These are phyloP conservation scores for Synergus laeviventris DNA, from an alignment of 2,888 invertebrate species.

Conservation along the genomic window DNA sequence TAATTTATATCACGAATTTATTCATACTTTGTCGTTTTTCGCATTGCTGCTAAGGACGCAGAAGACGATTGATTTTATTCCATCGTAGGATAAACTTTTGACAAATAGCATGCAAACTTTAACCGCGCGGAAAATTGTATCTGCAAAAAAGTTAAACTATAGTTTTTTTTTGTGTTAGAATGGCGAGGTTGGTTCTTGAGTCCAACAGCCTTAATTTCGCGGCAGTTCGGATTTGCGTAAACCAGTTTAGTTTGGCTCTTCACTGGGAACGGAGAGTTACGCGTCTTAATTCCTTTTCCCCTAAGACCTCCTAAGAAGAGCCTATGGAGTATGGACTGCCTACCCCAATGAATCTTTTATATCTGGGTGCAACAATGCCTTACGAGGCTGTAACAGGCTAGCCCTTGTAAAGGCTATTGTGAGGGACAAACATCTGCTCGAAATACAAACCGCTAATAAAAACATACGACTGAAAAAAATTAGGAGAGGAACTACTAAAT, in stretches of 20 bases:
- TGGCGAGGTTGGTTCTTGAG: too few relatives aligned
- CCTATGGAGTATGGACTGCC: constrained; percentile 46
- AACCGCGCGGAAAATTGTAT: too few relatives aligned
- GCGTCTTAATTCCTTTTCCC: constrained; percentile 30
- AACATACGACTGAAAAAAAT: constrained; percentile 57
- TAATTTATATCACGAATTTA: too few relatives aligned
- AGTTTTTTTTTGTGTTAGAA: too few relatives aligned
- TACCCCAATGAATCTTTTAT: constrained; percentile 68
- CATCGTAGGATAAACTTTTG: too few relatives aligned
- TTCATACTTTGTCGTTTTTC: too few relatives aligned
- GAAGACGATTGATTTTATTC: too few relatives aligned
- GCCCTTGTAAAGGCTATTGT: constrained; percentile 67
- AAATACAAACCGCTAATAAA: constrained; percentile 75
- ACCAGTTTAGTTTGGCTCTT: constrained; percentile 42
- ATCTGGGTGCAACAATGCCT: constrained; percentile 65
- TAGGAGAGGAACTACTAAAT: constrained; percentile 40
- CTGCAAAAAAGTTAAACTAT: too few relatives aligned
- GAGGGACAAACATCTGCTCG: constrained; percentile 71
- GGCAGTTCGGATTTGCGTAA: constrained; percentile 41
- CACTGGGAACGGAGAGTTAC: constrained; percentile 4
- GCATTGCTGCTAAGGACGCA: too few relatives aligned
- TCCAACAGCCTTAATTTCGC: background rate
- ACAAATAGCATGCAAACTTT: too few relatives aligned
- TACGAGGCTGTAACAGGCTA: constrained; percentile 68
- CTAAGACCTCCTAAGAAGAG: constrained; percentile 26